Conservation (phyloP, 2,888 invertebrate species). For the Drosophila demipolita region DNA sequence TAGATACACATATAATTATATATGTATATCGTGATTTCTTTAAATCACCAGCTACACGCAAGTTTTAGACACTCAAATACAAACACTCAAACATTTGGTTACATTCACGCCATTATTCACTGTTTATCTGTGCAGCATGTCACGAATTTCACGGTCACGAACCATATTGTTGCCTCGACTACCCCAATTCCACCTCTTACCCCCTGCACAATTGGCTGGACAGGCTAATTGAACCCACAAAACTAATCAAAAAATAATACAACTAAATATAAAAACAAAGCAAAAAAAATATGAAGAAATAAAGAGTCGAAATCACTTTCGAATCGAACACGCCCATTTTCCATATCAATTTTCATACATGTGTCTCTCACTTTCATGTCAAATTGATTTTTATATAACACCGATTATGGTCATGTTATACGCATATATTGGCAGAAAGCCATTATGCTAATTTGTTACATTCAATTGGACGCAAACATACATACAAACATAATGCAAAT, state of each 20-base stretch:
- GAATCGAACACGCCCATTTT: slow-evolving; percentile 72
- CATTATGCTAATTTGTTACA: slow-evolving; percentile 69
- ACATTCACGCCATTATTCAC: slow-evolving; percentile 47
- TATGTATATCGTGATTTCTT: slow-evolving; percentile 48
- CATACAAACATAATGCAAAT: slow-evolving; percentile 27
- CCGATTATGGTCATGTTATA: slow-evolving; percentile 65
- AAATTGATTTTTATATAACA: slow-evolving; percentile 66
- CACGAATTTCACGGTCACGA: slow-evolving; percentile 76
- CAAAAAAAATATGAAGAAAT: not conserved
- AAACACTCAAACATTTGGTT: slow-evolving; percentile 35
- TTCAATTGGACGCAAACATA: slow-evolving; percentile 30
- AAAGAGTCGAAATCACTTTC: slow-evolving; percentile 65
- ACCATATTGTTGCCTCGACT: slow-evolving; percentile 34
- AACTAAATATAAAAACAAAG: not conserved
- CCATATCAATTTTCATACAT: slow-evolving; percentile 27
- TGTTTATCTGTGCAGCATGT: slow-evolving; percentile 49
- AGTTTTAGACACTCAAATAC: slow-evolving; percentile 14
- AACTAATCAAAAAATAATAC: slow-evolving; percentile 19
- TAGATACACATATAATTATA: not conserved
- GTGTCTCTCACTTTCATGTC: slow-evolving; percentile 67
- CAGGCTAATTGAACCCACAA: slow-evolving; percentile 45
- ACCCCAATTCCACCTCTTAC: slow-evolving; percentile 9
- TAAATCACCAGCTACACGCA: slow-evolving; percentile 43
- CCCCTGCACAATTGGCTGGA: slow-evolving; percentile 22
- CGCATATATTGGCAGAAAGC: slow-evolving; percentile 64